A percentile compares a stretch with the other conserved stretches of the same genome.
Evolutionary conservation across 2,888 invertebrate species (phyloP).

Genomic region (Venustoraphidia nigricollis): DNA sequence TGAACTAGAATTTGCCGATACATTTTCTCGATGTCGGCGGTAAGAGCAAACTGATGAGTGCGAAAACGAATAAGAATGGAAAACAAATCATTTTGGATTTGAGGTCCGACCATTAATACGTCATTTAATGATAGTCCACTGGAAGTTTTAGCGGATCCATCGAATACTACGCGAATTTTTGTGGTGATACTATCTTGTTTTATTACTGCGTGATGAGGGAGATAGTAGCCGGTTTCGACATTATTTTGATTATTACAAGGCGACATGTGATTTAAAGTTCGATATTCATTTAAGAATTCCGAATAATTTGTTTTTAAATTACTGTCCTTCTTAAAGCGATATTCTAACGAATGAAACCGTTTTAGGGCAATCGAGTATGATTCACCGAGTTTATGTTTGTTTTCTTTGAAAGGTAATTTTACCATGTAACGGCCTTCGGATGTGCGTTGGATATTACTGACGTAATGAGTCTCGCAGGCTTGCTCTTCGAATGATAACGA

Average conservation of each 20-base stretch:
- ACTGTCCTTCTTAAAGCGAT: constrained; percentile 1
- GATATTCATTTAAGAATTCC: constrained; percentile 4
- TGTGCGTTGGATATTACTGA: background rate
- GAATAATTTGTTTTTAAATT: constrained; percentile 1
- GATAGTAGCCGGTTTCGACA: constrained; percentile 1
- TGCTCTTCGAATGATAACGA: background rate
- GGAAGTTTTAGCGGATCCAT: constrained; percentile 8
- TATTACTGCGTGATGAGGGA: constrained; percentile 10
- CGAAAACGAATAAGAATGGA: constrained; percentile 14
- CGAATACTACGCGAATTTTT: constrained; percentile 10
- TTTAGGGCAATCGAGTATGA: constrained; percentile 4
- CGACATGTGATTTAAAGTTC: constrained; percentile 4
- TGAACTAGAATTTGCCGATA: constrained; percentile 13
- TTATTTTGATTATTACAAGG: background rate
- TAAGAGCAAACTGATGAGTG: constrained; percentile 11
- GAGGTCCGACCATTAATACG: constrained; percentile 12
- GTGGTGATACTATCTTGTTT: constrained; percentile 9
- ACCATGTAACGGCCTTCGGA: constrained; percentile 4
- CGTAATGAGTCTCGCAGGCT: constrained; percentile 4
- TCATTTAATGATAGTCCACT: constrained; percentile 13
- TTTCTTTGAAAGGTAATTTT: constrained; percentile 4
- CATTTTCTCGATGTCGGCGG: constrained; percentile 17
- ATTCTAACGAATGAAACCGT: constrained; percentile 5
- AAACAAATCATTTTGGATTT: constrained; percentile 13
- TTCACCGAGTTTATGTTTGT: constrained; percentile 1